A percentile compares a stretch with the other conserved stretches of the same genome.
phyloP scores from a whole-genome alignment of 2,113 vertebrate genomes.

The Thomomys bottae region DNA sequence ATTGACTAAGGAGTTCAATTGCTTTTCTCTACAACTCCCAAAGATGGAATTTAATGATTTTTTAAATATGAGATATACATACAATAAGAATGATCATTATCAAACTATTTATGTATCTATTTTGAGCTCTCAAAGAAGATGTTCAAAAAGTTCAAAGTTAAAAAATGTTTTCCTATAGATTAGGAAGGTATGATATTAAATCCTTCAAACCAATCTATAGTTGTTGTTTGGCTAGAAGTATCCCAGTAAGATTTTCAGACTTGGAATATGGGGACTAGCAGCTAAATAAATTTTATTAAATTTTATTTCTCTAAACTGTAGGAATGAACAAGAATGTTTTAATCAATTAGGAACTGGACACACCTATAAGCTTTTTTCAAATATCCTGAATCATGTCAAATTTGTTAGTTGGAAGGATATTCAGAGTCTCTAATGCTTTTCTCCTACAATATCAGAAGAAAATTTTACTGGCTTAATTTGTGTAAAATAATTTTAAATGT shows the following conservation, averaged over 20 bases:
- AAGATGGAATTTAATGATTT: slow-evolving; percentile 9
- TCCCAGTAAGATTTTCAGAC: neutral
- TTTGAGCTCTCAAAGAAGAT: neutral
- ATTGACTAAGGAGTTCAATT: neutral
- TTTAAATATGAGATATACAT: neutral
- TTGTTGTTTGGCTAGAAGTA: neutral
- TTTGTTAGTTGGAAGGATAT: slow-evolving; percentile 1
- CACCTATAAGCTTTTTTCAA: slow-evolving; percentile 26
- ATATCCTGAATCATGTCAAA: neutral
- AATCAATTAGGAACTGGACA: slow-evolving; percentile 47
- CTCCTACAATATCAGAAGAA: slow-evolving; percentile 50
- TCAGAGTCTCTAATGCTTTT: slow-evolving; percentile 1
- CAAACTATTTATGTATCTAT: neutral
- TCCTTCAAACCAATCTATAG: neutral
- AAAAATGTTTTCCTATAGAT: neutral
- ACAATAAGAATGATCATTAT: neutral
- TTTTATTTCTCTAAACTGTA: neutral
- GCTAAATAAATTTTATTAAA: slow-evolving; percentile 26
- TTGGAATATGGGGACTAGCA: neutral
- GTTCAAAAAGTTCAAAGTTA: neutral
- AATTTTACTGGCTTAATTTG: slow-evolving; percentile 58
- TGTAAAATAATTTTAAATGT: slow-evolving; percentile 49
- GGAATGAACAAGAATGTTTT: slow-evolving; percentile 27
- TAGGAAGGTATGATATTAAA: neutral
- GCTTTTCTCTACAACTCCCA: neutral